Percentiles rank a stretch among this genome's conserved stretches.
Conservation (phyloP, 1,140 invertebrate genomes). For the Plodia interpunctella region DNA sequence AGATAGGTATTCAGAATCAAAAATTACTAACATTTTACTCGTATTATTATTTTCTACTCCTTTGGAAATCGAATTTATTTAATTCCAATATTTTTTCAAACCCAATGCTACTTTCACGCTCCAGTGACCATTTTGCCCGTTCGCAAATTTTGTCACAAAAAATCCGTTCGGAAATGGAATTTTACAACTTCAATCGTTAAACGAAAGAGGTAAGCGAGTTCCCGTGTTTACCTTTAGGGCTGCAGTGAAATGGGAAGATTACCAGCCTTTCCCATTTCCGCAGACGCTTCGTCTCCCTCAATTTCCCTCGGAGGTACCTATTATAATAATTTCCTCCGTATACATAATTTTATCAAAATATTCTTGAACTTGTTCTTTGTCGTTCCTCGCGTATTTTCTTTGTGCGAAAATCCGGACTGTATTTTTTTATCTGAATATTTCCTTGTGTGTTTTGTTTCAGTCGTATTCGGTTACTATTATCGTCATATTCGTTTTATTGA, state of each 20-base stretch:
- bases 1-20: too few species aligned
- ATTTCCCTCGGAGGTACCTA: conserved; percentile 7
- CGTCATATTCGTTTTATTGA: too few species aligned
- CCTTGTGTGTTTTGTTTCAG: neutral
- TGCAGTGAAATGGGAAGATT: conserved; percentile 15
- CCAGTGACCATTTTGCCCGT: neutral
- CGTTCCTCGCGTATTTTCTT: neutral
- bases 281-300: conserved; percentile 1
- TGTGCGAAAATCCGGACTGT: neutral
- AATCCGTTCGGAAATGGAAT: neutral
- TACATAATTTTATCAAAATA: conserved; percentile 7
- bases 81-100: too few species aligned
- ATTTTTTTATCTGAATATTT: neutral
- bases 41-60: too few species aligned
- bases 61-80: too few species aligned
- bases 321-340: conserved; percentile 9
- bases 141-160: neutral
- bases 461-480: too few species aligned
- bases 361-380: conserved; percentile 8
- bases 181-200: neutral
- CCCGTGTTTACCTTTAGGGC: neutral
- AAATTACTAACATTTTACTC: too few species aligned
- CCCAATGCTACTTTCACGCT: too few species aligned
- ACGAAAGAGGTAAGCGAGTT: neutral
- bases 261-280: conserved; percentile 16